Evolutionary conservation across 2,113 vertebrate genomes (phyloP), one percentile per base, ranked within the genome.

Genomic region (Carassius carassius): DNA sequence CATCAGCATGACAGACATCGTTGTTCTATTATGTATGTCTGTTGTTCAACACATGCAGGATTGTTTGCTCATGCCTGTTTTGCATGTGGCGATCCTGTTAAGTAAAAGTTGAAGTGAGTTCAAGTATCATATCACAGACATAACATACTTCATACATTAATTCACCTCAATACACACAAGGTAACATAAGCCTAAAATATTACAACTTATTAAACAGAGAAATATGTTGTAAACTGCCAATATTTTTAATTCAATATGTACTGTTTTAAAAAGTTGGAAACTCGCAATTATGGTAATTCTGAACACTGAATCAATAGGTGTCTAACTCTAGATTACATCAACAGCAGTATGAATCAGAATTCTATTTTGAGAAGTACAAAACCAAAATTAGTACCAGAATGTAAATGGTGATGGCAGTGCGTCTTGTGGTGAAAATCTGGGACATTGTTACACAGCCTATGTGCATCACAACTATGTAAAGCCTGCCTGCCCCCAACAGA

Each of bases 391-490:
- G 35, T 37, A 37, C 35, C 35, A 23, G 21, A 47, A 73, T 60
- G 21, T 56, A 70, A 70, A 47, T 3, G 3, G 25, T 5, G 35
- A 70, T 32, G 63, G 65, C 1, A 0, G 44, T 19, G 37, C 17
- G 41, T 62, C 35, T 47, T 8, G 12, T n/a, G 23, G 23, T 58
- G 58, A 25, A 92, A 87, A 90, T 93, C 93, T 94, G 94, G 94
- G 95, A 94, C 94, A 92, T 94, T 94, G 94, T 95, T 94, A 94
- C 94, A 94, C 19, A 49, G 65, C 13, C 49, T 75, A 69, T 14
- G 37, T 9, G 54, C 51, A 60, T 73, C 63, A 12, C 49, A 69
- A 78, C 58, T 74, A 21, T 37, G 41, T 83, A 69, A 49, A 70
- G 76, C 65, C 58, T 54, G 41, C 80, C 63, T 25, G 41, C 73